These are phyloP conservation scores for Procavia capensis DNA, from an alignment of 2,113 vertebrate genomes.

Conservation along the genomic window DNA sequence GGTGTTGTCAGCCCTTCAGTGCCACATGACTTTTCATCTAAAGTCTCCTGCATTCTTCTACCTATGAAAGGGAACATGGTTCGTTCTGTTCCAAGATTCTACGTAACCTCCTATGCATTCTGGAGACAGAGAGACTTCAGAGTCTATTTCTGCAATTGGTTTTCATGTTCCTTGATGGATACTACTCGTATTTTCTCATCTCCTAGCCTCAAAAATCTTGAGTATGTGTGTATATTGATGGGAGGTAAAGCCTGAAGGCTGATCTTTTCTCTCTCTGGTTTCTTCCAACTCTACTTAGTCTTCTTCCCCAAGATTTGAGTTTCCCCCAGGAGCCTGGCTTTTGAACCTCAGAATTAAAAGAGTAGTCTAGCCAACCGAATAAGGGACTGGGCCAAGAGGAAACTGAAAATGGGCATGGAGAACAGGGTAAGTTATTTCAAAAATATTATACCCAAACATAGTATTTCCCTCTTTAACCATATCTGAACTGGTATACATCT, in stretches of 20 bases:
- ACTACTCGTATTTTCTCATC: background rate
- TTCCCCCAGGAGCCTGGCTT: background rate
- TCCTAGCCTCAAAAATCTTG: background rate
- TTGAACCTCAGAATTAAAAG: constrained; percentile 1
- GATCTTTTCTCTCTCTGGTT: background rate
- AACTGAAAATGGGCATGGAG: background rate
- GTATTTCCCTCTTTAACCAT: background rate
- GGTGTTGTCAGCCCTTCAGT: background rate
- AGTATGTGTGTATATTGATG: background rate
- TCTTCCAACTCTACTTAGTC: background rate
- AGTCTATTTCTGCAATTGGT: background rate
- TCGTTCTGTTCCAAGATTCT: background rate
- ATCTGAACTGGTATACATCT: background rate
- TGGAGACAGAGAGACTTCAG: background rate
- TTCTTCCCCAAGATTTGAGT: background rate
- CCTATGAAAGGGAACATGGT: background rate
- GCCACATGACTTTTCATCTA: background rate
- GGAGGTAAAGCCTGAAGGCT: background rate
- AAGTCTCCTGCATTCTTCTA: background rate
- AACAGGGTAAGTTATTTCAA: background rate
- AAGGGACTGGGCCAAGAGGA: background rate
- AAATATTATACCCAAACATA: background rate
- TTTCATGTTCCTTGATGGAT: background rate
- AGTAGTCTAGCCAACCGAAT: background rate
- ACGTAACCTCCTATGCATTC: background rate